Evolutionary conservation across 2,113 vertebrate genomes (phyloP), one percentile per base, ranked within the genome.

Genomic region (Arothron firmamentum): DNA sequence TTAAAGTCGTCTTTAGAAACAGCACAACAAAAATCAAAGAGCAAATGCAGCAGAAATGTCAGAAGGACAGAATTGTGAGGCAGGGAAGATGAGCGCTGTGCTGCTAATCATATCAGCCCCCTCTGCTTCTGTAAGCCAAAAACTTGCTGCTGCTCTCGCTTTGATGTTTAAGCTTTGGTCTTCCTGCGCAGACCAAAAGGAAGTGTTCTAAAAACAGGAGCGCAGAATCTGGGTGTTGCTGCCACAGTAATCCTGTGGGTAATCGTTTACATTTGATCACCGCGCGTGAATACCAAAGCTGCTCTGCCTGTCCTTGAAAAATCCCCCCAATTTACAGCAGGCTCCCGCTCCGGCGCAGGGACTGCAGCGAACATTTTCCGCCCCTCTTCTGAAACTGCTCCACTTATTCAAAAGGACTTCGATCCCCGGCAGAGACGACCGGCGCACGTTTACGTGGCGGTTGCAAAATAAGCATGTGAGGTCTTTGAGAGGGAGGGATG

Each of bases 221-320:
- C 23, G 59, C 58, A 70, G 75, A 78, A 71, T 74, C 56, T 57
- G 63, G 7, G 49, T 61, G 62, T 31, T 52, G 63, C 69, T 54
- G 63, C 67, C 65, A 46, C 73, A 23, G 60, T 64, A 86, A 83
- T 83, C 85, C 81, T 63, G 41, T 46, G 67, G 79, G 65, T 73
- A 77, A 83, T 81, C 56, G 52, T 81, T 85, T 75, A 83, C 66
- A 85, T 80, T 77, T 79, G 72, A 71, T 80, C 66, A 68, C 67
- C 55, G 70, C 6, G 56, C 74, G 81, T 82, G 73, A 85, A 85
- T 85, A 74, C 64, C 59, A 83, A 86, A 70, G 63, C 56, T 58
- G 62, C 52, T 70, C 74, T 59, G 54, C n/a, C 7, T 66, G 80
- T 83, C 84, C 81, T 83, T 87, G 74, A 74, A 72, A 80, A 77